These are phyloP conservation scores for Eulithis testata DNA, from an alignment of 2,888 invertebrate species.

Conservation along the genomic window DNA sequence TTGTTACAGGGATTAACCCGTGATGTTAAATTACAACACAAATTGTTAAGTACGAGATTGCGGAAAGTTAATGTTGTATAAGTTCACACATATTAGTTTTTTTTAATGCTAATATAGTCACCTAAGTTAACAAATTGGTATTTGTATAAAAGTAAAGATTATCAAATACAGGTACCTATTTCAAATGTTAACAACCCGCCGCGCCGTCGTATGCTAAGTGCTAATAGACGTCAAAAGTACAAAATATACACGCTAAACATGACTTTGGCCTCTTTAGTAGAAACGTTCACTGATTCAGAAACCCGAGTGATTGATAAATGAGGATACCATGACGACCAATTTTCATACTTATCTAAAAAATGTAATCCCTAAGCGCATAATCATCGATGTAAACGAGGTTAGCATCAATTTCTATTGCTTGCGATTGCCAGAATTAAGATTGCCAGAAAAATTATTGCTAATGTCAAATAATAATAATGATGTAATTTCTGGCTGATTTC, in stretches of 20 bases:
- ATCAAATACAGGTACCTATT: too few relatives aligned
- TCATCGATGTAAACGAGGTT: conserved; percentile 17
- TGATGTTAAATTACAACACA: conserved; percentile 45
- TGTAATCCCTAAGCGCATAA: conserved; percentile 34
- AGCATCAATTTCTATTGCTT: too few relatives aligned
- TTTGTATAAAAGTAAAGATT: too few relatives aligned
- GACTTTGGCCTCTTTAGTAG: conserved; percentile 24
- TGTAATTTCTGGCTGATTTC: too few relatives aligned
- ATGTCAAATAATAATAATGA: too few relatives aligned
- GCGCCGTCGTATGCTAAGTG: too few relatives aligned
- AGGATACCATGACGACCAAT: conserved; percentile 31
- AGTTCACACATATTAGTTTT: conserved; percentile 25
- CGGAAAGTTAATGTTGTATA: conserved; percentile 43
- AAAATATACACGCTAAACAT: conserved; percentile 11
- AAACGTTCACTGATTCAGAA: conserved; percentile 28
- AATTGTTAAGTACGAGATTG: conserved; percentile 41
- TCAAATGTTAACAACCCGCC: too few relatives aligned
- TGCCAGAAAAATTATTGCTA: too few relatives aligned
- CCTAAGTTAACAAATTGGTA: too few relatives aligned
- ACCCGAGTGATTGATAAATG: conserved; percentile 39
- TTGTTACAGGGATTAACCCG: conserved; percentile 37
- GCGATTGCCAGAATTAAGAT: too few relatives aligned
- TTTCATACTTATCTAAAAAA: conserved; percentile 34
- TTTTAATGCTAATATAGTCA: background rate
- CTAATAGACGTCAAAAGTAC: too few relatives aligned